Base-by-base conservation (phyloP, 2,797 vertebrate species). In the Rallus crepitans region DNA sequence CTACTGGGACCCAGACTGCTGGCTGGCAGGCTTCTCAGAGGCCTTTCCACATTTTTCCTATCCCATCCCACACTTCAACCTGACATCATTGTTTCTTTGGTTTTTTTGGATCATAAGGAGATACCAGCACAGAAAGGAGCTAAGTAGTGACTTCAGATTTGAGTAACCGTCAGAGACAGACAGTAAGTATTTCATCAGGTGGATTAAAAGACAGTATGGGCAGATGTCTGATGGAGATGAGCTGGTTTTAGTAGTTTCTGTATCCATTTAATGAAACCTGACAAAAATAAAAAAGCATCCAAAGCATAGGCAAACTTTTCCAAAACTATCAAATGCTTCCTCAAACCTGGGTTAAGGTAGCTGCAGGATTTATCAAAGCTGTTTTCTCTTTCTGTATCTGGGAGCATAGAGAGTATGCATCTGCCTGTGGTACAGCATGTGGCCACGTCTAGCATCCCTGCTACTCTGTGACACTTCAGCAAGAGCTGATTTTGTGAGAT, bases 1-100 rank as follows among this genome's bases (percentile, higher is more conserved):
- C 69, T 93, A 75, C 76, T 19, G 47, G 84, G 71, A 64, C 33
- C 35, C 30, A 53, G 69, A 13, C 47, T 79, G 30, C 37, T 69
- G 80, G 31, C 80, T 82, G 52, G 19, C 57, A 75, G 53, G 33
- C 82, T 53, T 83, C 76, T 3, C n/a, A 61, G 39, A 52, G 30
- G 27, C 55, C 55, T 64, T 61, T 64, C 45, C 48, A 17, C 5
- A 0, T 25, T 82, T 83, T 57, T 63, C 28, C 50, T 90, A 1
- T 71, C 61, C 40, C 16, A 73, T 31, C 33, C 39, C 12, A 4
- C 12, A 10, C 71, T 90, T 75, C 61, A 78, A 25, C 53, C n/a
- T 60, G 35, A 20, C 2, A 16, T 14, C 0, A 0, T 5, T 37
- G 16, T 1, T 3, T 47, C 21, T 3, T 47, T 47, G 10, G 19